Conservation (phyloP, 2,888 invertebrate species). For the Empis stercorea region DNA sequence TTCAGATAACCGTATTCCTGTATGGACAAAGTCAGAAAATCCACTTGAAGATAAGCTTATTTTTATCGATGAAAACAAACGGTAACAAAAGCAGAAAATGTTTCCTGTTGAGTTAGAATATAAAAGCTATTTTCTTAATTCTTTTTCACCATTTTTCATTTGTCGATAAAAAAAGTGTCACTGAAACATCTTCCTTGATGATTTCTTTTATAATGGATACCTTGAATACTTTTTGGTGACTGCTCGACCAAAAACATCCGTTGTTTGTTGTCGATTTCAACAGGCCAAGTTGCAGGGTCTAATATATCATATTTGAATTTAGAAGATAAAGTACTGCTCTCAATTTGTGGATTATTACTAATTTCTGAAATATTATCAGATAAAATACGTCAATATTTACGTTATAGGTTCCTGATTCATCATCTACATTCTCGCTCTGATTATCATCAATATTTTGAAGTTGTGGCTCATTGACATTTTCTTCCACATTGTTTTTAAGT, state of each 20-base stretch:
- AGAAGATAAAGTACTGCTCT: slow-evolving; percentile 1
- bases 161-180: slow-evolving; percentile 3
- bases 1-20: not conserved
- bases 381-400: slow-evolving; percentile 4
- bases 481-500: slow-evolving; percentile 1
- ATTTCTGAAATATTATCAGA: slow-evolving; percentile 4
- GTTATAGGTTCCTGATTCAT: not conserved
- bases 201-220: not conserved
- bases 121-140: slow-evolving; percentile 3
- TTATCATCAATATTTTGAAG: not conserved
- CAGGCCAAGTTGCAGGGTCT: slow-evolving; percentile 1
- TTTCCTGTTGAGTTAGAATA: not conserved
- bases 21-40: not conserved
- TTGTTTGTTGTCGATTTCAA: slow-evolving; percentile 3
- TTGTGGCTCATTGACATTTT: slow-evolving; percentile 1
- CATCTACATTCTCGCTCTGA: not conserved
- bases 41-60: not conserved
- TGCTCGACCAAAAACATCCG: slow-evolving; percentile 2
- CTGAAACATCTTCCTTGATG: slow-evolving; percentile 2
- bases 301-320: slow-evolving; percentile 1
- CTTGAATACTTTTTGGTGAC: slow-evolving; percentile 1
- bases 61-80: not conserved
- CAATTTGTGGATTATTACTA: slow-evolving; percentile 3
- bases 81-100: slow-evolving; percentile 1
- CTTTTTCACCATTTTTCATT: slow-evolving; percentile 2